These are phyloP conservation scores for Notocelia uddmanniana DNA, from an alignment of 2,888 invertebrate genomes.

Conservation along the genomic window DNA sequence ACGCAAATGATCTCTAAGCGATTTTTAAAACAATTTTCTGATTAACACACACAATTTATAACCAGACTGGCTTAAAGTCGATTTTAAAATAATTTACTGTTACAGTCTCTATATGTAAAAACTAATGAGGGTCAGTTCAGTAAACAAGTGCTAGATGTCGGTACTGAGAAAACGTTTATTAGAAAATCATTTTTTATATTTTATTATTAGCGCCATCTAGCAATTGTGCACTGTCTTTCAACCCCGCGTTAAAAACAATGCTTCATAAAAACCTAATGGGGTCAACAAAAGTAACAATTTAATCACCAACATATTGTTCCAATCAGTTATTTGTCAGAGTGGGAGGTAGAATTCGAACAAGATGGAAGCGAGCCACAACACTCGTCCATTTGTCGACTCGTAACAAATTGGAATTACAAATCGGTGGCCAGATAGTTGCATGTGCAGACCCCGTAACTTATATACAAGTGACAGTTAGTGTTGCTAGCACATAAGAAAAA, in stretches of 20 bases:
- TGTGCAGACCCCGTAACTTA: constrained; percentile 24
- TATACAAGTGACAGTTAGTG: constrained; percentile 40
- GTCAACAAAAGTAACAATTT: neutral
- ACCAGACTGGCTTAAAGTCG: constrained; percentile 56
- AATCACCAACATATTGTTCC: neutral
- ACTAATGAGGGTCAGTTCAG: constrained; percentile 4
- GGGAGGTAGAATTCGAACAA: too few relatives aligned
- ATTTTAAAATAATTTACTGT: constrained; percentile 44
- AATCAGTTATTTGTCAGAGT: neutral
- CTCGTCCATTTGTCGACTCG: neutral
- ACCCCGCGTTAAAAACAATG: constrained; percentile 27
- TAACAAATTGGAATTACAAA: neutral
- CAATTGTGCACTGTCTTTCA: neutral
- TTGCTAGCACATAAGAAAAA: constrained; percentile 39
- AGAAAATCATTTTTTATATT: too few relatives aligned
- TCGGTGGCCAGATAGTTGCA: neutral
- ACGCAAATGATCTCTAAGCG: constrained; percentile 31
- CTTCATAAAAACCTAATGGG: constrained; percentile 27
- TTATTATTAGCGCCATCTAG: constrained; percentile 21
- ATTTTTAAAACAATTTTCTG: constrained; percentile 55
- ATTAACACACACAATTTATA: constrained; percentile 73
- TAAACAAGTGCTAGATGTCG: constrained; percentile 13
- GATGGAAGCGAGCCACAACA: neutral
- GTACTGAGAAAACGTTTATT: constrained; percentile 1
- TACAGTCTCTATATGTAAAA: constrained; percentile 49